phyloP scores from a whole-genome alignment of 2,113 vertebrate species.

The Marcusenius ussheri region DNA sequence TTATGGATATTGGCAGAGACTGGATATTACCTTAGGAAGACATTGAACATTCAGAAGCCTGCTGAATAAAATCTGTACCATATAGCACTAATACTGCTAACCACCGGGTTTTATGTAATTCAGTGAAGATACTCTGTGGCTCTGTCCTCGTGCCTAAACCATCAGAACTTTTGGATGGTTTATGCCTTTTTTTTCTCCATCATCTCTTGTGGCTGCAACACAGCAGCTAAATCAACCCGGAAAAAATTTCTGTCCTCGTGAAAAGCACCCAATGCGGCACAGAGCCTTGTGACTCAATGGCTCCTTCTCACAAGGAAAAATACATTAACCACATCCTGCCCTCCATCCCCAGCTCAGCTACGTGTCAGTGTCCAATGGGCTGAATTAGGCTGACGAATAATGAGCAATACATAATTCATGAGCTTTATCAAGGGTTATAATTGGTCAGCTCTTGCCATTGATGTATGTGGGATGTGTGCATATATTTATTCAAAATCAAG shows the following conservation, averaged over 20 bases:
- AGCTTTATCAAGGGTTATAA: not conserved
- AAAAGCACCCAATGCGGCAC: not conserved
- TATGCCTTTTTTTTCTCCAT: not conserved
- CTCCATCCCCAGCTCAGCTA: not conserved
- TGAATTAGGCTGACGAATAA: not conserved
- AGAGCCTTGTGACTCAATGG: slow-evolving; percentile 18
- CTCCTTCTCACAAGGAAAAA: slow-evolving; percentile 20
- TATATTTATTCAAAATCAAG: not conserved
- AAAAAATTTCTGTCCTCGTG: not conserved
- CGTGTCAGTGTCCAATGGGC: not conserved
- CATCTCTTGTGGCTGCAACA: not conserved
- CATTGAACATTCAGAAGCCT: not conserved
- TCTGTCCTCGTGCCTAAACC: not conserved
- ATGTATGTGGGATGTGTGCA: not conserved
- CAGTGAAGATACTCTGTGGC: not conserved
- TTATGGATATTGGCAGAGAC: not conserved
- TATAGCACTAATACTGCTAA: not conserved
- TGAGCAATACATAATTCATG: slow-evolving; percentile 14
- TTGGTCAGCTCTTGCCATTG: not conserved
- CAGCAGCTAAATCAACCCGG: not conserved
- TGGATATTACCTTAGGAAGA: not conserved
- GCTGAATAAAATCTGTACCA: not conserved
- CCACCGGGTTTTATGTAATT: not conserved
- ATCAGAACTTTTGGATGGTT: not conserved
- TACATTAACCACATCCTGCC: slow-evolving; percentile 15